Base-by-base conservation (phyloP, 2,113 vertebrate species). In the Microtus montanus region DNA sequence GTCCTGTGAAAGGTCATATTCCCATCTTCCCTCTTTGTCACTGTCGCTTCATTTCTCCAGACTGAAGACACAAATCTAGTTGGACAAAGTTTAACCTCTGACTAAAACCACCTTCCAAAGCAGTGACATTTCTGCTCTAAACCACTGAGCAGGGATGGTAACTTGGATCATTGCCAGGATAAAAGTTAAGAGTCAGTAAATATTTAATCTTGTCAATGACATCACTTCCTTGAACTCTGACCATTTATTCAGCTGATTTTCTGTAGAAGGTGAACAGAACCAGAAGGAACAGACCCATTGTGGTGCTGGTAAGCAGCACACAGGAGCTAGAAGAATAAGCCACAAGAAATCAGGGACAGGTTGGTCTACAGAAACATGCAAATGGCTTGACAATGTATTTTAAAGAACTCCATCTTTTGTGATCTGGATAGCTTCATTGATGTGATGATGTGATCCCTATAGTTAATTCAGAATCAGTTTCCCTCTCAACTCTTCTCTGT, bases 221-320 rank as follows among this genome's bases (percentile, higher is more conserved):
- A 97, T 75, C 70, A 89, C 92, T 95, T 94, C 85, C 92, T 96
- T 93, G 87, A 92, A 93, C 61, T 70, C 88, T 91, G 86, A 90
- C 35, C 93, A 94, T 93, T 93, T 54, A 79, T 78, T 97, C 41
- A 94, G 75, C 44, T 93, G 12, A 17, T 85, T 96, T 94, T 63
- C 96, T 90, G 41, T 38, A 78, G 54, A 91, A 89, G 61, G 44
- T 74, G 89, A 97, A 90, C 47, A 93, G 84, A 92, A 95, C 26
- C 73, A 54, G 90, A 66, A 78, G 84, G 61, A 7, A 41, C 24
- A 73, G 22, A 44, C 13, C 38, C 38, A 5, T 44, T 82, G 91
- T 44, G 74, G 58, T 73, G 47, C 61, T 75, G 15, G 7, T 49
- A 22, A 58, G 35, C n/a, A 58, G 35, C n/a, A 75, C 7, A 66